phyloP scores from a whole-genome alignment of 1,140 invertebrate species.

The Formica exsecta region DNA sequence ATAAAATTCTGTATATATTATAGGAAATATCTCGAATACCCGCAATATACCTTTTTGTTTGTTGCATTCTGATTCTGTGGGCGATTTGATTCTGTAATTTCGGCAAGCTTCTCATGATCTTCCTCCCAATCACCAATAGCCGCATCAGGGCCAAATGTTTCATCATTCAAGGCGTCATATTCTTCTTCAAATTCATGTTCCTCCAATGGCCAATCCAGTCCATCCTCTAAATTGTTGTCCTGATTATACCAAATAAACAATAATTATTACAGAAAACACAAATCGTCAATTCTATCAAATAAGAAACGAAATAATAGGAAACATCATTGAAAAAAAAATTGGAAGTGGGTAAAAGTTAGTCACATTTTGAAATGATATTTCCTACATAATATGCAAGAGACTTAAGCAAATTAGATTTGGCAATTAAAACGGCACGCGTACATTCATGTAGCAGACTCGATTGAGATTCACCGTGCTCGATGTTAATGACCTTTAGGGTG shows the following conservation, averaged over 20 bases:
- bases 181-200: conserved; percentile 91
- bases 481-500: conserved; percentile 71
- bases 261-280: background rate
- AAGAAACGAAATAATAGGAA: background rate
- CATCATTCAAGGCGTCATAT: conserved; percentile 96
- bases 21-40: background rate
- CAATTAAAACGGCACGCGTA: background rate
- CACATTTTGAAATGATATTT: background rate
- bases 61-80: conserved; percentile 79
- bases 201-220: conserved; percentile 84
- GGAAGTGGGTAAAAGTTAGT: conserved; percentile 5
- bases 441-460: background rate
- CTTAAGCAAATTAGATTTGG: background rate
- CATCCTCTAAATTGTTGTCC: conserved; percentile 80
- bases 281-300: background rate
- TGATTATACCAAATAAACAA: conserved; percentile 51
- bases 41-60: conserved; percentile 71
- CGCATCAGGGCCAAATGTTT: conserved; percentile 94
- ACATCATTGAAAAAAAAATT: background rate
- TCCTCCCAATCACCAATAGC: conserved; percentile 91
- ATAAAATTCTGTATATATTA: background rate
- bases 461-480: background rate
- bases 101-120: conserved; percentile 90
- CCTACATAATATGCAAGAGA: background rate
- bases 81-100: conserved; percentile 87